Conservation (phyloP, 2,797 vertebrate genomes). For the Hapalemur alaotrensis region DNA sequence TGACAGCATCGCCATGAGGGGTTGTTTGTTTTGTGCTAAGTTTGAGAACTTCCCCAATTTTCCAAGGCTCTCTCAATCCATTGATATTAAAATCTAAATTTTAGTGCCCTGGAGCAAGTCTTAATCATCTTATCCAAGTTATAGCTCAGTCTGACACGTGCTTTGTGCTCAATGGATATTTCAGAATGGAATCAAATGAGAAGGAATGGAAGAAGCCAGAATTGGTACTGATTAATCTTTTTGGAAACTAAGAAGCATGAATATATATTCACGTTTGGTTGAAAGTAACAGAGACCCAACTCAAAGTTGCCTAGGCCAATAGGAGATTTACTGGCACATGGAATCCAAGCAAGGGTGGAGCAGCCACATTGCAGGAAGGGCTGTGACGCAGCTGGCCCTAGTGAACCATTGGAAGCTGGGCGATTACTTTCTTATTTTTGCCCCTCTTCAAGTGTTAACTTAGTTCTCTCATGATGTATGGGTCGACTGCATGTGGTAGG, state of each 20-base stretch:
- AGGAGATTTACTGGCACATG: neutral
- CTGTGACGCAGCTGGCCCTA: neutral
- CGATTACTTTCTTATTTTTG: neutral
- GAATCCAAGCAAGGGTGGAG: neutral
- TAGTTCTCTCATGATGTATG: neutral
- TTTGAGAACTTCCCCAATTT: constrained; percentile 12
- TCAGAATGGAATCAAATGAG: neutral
- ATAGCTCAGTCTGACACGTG: neutral
- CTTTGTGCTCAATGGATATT: neutral
- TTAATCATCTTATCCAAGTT: neutral
- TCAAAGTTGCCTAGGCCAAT: neutral
- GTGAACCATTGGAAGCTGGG: neutral
- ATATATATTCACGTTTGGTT: neutral
- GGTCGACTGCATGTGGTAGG: neutral
- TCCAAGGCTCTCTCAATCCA: neutral
- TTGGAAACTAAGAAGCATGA: neutral
- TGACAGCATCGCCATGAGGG: neutral
- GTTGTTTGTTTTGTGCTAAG: neutral
- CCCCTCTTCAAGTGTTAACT: neutral
- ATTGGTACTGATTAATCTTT: neutral
- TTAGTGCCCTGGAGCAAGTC: neutral
- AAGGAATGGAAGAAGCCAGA: neutral
- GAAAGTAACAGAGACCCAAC: neutral
- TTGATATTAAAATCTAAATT: neutral
- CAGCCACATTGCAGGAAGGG: neutral